Evolutionary conservation across 1,140 invertebrate genomes (phyloP).

Genomic region (Micrasema longulum): DNA sequence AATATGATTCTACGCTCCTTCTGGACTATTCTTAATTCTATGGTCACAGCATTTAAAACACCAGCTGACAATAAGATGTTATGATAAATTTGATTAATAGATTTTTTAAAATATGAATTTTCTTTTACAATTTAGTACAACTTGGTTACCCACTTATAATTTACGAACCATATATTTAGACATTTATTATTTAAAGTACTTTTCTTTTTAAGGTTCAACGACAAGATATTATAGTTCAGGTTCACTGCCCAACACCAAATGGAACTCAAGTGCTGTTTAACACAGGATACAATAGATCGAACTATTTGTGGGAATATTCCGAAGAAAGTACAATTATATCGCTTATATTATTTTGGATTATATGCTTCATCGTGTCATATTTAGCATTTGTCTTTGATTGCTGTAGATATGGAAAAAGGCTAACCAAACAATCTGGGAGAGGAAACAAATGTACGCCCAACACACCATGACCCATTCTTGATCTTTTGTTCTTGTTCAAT

Average conservation of each 20-base stretch:
- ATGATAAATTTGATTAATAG: too few relatives aligned
- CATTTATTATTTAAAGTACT: too few relatives aligned
- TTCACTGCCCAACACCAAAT: constrained; percentile 80
- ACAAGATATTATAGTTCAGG: constrained; percentile 85
- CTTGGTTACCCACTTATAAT: too few relatives aligned
- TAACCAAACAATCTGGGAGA: constrained; percentile 58
- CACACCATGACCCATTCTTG: constrained; percentile 57
- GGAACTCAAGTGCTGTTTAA: constrained; percentile 78
- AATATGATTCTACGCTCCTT: too few relatives aligned
- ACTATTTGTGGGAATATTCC: constrained; percentile 65
- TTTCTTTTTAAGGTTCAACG: constrained; percentile 75
- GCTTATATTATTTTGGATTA: constrained; percentile 70
- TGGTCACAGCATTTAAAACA: too few relatives aligned
- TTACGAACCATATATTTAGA: too few relatives aligned
- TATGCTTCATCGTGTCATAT: constrained; percentile 70
- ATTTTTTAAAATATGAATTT: too few relatives aligned
- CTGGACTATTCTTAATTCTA: too few relatives aligned
- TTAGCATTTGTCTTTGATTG: constrained; percentile 72
- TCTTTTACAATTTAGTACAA: too few relatives aligned
- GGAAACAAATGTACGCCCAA: constrained; percentile 66
- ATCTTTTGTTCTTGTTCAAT: too few relatives aligned
- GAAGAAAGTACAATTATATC: constrained; percentile 70
- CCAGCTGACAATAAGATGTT: too few relatives aligned
- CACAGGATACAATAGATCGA: constrained; percentile 66
- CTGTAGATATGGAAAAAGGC: constrained; percentile 63